Evolutionary conservation across 2,113 vertebrate genomes (phyloP), one percentile per base, ranked within the genome.

Genomic region (Oreochromis niloticus): DNA sequence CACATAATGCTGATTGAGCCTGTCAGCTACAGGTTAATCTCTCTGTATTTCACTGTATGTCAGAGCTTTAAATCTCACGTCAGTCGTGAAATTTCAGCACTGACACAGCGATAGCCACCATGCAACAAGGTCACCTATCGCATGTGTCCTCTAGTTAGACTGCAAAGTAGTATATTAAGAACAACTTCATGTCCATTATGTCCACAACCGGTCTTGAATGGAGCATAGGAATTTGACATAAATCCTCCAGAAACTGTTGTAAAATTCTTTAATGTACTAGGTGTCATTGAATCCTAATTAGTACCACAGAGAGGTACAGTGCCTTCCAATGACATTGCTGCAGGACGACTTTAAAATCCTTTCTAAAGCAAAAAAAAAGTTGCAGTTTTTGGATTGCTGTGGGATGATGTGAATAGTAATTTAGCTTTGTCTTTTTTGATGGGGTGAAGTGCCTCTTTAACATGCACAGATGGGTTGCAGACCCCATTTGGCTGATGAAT

Each of bases 401-500:
- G 55, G 54, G 16, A 24, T 73, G 73, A 81, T 39, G 83, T 71
- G 16, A 83, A 73, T 82, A 80, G 55, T 46, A 46, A 82, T 85
- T 61, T 24, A 30, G 11, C 66, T 85, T 81, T 83, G n/a, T 66
- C 4, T 81, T 87, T 78, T 83, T 81, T 55, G 50, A n/a, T 50
- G 34, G 34, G 85, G 13, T 78, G 63, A 80, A 46, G 61, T 46
- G 80, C 39, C 84, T 90, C 41, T 87, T 89, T 81, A 83, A 79
- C 84, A 80, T 50, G 83, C 88, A 82, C 63, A 89, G 87, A 89
- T 88, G 85, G 84, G 87, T 66, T 56, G 32, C 87, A 54, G 75
- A 87, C 61, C 41, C 85, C 68, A 68, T 93, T 90, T 90, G 89
- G 86, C 89, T 80, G 75, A 80, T 32, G 82, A 89, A 79, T 88